phyloP scores from a whole-genome alignment of 2,113 vertebrate species.

The Plectropomus leopardus region DNA sequence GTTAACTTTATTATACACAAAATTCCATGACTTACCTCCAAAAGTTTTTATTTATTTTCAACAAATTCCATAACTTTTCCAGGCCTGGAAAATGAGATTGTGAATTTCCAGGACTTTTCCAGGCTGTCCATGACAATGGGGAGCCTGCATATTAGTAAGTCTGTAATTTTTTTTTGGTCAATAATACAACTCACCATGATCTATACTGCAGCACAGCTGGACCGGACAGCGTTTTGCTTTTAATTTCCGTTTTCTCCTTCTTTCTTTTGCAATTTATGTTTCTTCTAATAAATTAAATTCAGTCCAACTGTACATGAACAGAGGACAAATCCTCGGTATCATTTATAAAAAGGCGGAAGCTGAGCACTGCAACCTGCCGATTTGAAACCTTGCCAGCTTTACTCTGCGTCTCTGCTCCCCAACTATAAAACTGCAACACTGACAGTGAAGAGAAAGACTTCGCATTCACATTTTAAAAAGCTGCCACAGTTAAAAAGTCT shows the following conservation, averaged over 20 bases:
- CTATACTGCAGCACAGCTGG: background rate
- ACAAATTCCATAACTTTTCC: no score
- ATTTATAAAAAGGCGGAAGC: constrained; percentile 27
- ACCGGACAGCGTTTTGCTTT: background rate
- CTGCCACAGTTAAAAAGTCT: background rate
- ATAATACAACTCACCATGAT: background rate
- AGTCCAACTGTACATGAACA: background rate
- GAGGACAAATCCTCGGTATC: constrained; percentile 16
- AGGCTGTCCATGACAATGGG: no score
- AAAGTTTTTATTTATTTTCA: no score
- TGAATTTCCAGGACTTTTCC: no score
- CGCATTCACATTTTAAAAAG: constrained; percentile 32
- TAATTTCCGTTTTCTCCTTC: background rate
- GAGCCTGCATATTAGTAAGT: no score
- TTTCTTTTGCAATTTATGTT: background rate
- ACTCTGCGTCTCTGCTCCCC: background rate
- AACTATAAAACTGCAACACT: constrained; percentile 12
- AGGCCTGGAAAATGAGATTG: no score
- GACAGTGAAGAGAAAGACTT: constrained; percentile 10
- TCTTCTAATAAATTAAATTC: background rate
- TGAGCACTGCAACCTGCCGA: constrained; percentile 21
- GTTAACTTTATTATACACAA: no score
- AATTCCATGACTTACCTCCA: no score
- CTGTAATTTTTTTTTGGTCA: no score
- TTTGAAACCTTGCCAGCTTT: constrained; percentile 24